Base-by-base conservation (phyloP, 2,113 vertebrate species). In the Cricetomys ansorgei region DNA sequence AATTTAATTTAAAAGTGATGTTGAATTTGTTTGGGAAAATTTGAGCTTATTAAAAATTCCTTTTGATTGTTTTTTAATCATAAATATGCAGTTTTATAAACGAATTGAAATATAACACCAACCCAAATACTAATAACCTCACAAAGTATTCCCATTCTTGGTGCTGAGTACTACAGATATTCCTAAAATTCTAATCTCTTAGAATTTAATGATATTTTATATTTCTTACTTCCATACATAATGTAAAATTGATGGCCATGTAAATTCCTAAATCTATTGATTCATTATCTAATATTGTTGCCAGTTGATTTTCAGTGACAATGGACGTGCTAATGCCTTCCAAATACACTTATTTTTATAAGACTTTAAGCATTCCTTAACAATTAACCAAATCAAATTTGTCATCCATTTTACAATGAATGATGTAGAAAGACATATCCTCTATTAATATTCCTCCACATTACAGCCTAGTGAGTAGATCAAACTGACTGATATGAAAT, bases 1-100 rank as follows among this genome's bases (percentile, higher is more conserved):
- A 96, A 94, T 94, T 96, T 85, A 96, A 97, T 96, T 97, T 83
- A 34, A 95, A 95, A 94, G 59, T 90, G 48, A 83, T 86, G 50
- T 13, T 93, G 67, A 43, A 7, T 95, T 95, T 93, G n/a, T 88
- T 94, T 29, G 73, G 81, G 67, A 92, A 94, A 48, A 96, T 69
- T 89, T 79, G 45, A 73, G 25, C 55, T 88, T 81, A 97, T 94
- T 87, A 81, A 96, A 93, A 89, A 37, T 1, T 89, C 4, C 34
- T 65, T 19, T 53, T 70, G 34, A 62, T 72, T 88, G 16, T 5
- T 5, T 92, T 90, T 96, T 80, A 92, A 67, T 13, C 48, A 88
- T 48, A 5, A 16, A 91, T 25, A 67, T 53, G 21, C 3, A 72
- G 12, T 75, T 84, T 55, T 92, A 48, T 93, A 93, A 86, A 62